Percentiles rank a stretch among this genome's conserved stretches.
Evolutionary conservation across 1,140 invertebrate species (phyloP).

Genomic region (Brachionus rubens): DNA sequence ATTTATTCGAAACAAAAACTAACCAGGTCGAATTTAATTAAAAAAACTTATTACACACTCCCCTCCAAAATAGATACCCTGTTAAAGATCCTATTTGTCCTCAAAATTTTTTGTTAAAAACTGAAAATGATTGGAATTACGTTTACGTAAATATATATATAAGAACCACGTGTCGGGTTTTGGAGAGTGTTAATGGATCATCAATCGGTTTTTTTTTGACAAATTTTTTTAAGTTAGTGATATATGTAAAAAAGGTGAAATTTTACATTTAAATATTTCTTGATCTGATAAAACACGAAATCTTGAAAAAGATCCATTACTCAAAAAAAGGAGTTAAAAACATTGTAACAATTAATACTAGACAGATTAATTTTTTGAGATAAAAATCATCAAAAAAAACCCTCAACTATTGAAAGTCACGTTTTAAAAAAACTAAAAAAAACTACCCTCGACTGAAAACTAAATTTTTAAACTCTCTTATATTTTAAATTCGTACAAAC

Average conservation of each 20-base stretch:
- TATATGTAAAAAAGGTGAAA: constrained; percentile 36
- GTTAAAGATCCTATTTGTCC: no score
- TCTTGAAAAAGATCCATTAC: constrained; percentile 23
- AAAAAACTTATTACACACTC: no score
- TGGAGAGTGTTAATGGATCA: constrained; percentile 10
- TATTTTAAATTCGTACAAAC: no score
- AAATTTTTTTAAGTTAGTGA: constrained; percentile 5
- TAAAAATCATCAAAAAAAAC: background rate
- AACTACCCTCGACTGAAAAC: background rate
- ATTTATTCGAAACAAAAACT: no score
- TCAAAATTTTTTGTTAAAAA: background rate
- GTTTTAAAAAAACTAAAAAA: background rate
- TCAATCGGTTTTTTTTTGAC: constrained; percentile 2
- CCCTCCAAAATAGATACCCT: no score
- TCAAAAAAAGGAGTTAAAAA: constrained; percentile 23
- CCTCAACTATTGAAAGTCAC: background rate
- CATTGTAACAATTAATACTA: constrained; percentile 29
- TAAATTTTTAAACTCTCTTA: no score
- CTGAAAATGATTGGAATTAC: no score
- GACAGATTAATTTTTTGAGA: constrained; percentile 11
- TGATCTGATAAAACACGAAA: constrained; percentile 1
- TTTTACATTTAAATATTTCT: constrained; percentile 28
- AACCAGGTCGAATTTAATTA: no score
- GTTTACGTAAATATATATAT: no score
- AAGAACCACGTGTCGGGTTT: no score